Base-by-base conservation (phyloP, 2,797 vertebrate genomes). In the Zenarchopterus dispar region DNA sequence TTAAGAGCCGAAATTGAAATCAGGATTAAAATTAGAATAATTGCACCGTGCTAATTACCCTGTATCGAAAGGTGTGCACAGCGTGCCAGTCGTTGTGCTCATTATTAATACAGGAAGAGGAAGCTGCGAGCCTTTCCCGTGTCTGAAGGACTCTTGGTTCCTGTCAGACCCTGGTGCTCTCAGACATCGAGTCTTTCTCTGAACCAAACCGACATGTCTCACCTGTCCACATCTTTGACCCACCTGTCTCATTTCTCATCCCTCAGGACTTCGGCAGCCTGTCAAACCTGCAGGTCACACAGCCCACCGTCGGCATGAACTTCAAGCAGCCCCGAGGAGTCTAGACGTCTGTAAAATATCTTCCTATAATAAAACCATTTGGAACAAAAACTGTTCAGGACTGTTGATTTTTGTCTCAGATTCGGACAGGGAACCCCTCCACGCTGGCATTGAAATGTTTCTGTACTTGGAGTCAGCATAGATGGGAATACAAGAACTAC, bases 261-360 rank as follows among this genome's bases (percentile, higher is more conserved):
- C 88, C 78, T 2, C 87, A 99, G 97, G 97, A 99, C 87, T 98
- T 98, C 0, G 96, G 96, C 89, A 94, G 93, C 73, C 89, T 99
- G 77, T 96, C 97, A 88, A 98, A 96, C 88, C 94, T 99, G 85
- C 97, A 99, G 91, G 97, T 98, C 71, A 98, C 97, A 0, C 97
- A 98, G 92, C 96, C 97, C 23, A 95, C 94, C 8, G 93, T 98
- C 56, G 97, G 97, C 66, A 99, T 99, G 97, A 98, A 97, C 92
- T 99, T 99, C 93, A 97, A 96, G 89, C 96, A 95, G 8, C 97
- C 97, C 4, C 93, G 97, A 80, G 96, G 97, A 89, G 94, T 98
- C 69, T 98, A 93, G 92, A 67, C 60, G 8, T 81, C 77, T 91
- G 81, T 85, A 69, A 78, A 93, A 66, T 70, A 78, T 82, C 89